Evolutionary conservation across 2,797 vertebrate species (phyloP).

Genomic region (Macropus fuliginosus): DNA sequence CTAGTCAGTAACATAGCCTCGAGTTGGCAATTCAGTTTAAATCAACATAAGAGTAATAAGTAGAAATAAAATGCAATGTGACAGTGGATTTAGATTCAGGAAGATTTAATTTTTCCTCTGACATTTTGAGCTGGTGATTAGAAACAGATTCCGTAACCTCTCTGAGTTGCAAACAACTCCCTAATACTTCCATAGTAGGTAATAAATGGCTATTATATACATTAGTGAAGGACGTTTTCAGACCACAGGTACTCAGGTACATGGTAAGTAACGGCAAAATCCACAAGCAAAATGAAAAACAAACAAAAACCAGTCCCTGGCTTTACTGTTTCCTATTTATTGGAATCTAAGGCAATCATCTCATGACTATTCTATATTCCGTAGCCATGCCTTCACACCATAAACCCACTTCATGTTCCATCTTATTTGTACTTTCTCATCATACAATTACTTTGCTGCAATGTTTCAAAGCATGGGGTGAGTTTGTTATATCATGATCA

Average conservation of each 20-base stretch:
- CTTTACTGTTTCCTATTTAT: not conserved
- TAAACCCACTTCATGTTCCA: not conserved
- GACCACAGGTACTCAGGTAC: not conserved
- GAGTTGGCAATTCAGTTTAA: not conserved
- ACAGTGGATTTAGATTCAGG: not conserved
- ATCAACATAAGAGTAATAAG: not conserved
- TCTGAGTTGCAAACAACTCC: not conserved
- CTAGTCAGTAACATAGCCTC: not conserved
- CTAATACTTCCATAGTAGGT: not conserved
- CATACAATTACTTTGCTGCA: slow-evolving; percentile 9
- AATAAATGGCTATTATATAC: not conserved
- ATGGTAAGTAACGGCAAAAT: not conserved
- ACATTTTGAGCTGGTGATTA: not conserved
- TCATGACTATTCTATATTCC: not conserved
- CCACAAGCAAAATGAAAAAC: not conserved
- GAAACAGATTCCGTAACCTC: not conserved
- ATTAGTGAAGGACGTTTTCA: not conserved
- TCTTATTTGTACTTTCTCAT: slow-evolving; percentile 3
- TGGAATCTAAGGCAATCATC: not conserved
- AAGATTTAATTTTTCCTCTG: not conserved
- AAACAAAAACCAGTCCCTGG: not conserved
- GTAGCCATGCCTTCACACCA: not conserved
- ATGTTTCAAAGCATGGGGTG: not conserved
- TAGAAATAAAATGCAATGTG: not conserved
- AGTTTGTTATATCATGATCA: not conserved